phyloP scores from a whole-genome alignment of 1,140 invertebrate genomes.

The Lanistes nyassanus region DNA sequence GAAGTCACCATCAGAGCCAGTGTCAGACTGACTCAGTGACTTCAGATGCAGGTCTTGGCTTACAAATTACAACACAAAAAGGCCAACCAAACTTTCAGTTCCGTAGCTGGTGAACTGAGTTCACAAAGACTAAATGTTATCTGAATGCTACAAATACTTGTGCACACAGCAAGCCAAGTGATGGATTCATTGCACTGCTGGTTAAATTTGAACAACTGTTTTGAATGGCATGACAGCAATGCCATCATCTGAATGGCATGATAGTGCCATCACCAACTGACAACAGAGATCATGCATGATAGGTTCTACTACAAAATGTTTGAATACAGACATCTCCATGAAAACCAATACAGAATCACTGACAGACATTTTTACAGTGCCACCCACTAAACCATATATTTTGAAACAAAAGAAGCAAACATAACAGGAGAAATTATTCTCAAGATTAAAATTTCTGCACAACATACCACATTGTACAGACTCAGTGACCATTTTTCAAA shows the following conservation, averaged over 20 bases:
- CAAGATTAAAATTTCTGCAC: background rate
- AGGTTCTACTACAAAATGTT: background rate
- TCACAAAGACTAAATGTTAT: too few species aligned
- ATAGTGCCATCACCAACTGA: background rate
- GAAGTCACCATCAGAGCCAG: too few species aligned
- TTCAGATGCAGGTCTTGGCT: too few species aligned
- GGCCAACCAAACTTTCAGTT: too few species aligned
- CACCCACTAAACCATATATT: background rate
- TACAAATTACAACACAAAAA: too few species aligned
- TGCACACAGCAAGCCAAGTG: conserved; percentile 1
- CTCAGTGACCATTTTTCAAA: conserved; percentile 99
- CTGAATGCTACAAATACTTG: background rate
- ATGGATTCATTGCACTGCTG: background rate
- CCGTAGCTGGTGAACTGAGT: too few species aligned
- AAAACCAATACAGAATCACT: conserved; percentile 4
- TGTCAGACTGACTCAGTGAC: too few species aligned
- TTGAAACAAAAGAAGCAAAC: background rate
- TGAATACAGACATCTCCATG: background rate
- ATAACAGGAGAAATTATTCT: background rate
- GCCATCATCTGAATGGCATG: background rate
- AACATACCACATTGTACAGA: conserved; percentile 91
- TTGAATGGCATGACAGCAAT: background rate
- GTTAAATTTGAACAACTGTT: too few species aligned
- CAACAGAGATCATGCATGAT: background rate
- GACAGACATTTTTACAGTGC: background rate